Percentiles rank a stretch among this genome's conserved stretches.
phyloP scores from a whole-genome alignment of 2,113 vertebrate species.

The Cyprinodon brontotheroides region DNA sequence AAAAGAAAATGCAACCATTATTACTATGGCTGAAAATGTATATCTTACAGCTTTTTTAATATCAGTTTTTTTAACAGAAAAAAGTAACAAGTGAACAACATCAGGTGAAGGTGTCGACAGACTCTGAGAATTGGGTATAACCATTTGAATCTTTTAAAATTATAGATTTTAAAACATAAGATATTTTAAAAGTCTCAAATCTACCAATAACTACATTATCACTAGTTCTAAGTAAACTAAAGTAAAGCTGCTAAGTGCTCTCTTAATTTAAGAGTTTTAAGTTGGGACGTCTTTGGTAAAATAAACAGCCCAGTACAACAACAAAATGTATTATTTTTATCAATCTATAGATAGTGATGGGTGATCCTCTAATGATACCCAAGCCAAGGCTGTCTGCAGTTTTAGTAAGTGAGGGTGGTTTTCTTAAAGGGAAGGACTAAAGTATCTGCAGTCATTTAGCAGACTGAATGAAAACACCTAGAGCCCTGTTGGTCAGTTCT shows the following conservation, averaged over 20 bases:
- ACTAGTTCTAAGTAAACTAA: neutral
- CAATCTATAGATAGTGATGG: neutral
- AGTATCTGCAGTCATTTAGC: neutral
- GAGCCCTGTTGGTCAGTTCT: no score
- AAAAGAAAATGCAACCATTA: neutral
- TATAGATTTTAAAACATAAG: no score
- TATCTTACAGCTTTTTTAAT: neutral
- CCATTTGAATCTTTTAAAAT: neutral
- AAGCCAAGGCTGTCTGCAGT: neutral
- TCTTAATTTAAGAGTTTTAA: no score
- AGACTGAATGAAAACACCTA: neutral
- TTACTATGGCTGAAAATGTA: constrained; percentile 18
- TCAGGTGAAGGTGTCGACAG: no score
- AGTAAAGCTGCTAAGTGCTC: neutral
- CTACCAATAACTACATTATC: neutral
- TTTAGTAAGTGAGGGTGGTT: neutral
- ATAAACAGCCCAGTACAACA: no score
- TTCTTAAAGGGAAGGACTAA: neutral
- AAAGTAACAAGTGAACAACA: neutral
- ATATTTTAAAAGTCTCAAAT: no score
- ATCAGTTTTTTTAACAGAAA: neutral
- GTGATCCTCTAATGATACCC: neutral
- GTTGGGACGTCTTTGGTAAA: no score
- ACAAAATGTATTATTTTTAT: no score
- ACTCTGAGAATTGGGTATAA: neutral